These are phyloP conservation scores for Drosophila oshimai DNA, from an alignment of 1,140 invertebrate species.

Conservation along the genomic window DNA sequence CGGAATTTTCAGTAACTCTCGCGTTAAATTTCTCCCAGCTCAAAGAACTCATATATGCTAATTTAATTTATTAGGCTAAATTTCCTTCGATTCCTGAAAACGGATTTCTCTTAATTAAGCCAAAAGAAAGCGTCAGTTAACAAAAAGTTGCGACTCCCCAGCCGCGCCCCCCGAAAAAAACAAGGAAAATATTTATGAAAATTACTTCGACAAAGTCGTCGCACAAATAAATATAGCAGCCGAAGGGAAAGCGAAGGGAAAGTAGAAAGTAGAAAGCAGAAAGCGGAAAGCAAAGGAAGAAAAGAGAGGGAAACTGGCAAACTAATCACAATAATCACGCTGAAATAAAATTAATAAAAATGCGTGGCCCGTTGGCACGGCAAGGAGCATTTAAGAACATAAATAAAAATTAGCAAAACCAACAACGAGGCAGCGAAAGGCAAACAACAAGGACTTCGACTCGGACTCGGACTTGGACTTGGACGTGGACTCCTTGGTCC, in stretches of 20 bases:
- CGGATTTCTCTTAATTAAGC: conserved; percentile 66
- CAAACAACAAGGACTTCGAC: conserved; percentile 45
- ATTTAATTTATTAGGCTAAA: conserved; percentile 19
- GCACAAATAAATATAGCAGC: conserved; percentile 66
- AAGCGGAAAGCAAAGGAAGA: neutral
- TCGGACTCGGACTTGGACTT: neutral
- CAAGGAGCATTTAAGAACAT: conserved; percentile 77
- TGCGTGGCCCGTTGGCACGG: conserved; percentile 72
- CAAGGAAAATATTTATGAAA: conserved; percentile 73
- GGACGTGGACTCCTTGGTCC: neutral
- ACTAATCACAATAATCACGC: conserved; percentile 80
- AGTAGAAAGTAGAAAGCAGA: neutral
- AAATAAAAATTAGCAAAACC: conserved; percentile 81
- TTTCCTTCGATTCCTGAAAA: conserved; percentile 17
- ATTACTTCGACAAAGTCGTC: conserved; percentile 68
- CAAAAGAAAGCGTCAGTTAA: conserved; percentile 16
- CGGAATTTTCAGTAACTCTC: neutral
- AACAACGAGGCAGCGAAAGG: conserved; percentile 50
- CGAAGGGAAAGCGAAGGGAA: neutral
- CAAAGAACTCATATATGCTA: neutral
- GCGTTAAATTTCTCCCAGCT: neutral
- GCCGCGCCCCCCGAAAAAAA: neutral
- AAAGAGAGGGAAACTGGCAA: conserved; percentile 18
- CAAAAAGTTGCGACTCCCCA: conserved; percentile 30
- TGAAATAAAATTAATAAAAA: conserved; percentile 82